Conservation (phyloP, 1,140 invertebrate species). For the Bombyx mori region DNA sequence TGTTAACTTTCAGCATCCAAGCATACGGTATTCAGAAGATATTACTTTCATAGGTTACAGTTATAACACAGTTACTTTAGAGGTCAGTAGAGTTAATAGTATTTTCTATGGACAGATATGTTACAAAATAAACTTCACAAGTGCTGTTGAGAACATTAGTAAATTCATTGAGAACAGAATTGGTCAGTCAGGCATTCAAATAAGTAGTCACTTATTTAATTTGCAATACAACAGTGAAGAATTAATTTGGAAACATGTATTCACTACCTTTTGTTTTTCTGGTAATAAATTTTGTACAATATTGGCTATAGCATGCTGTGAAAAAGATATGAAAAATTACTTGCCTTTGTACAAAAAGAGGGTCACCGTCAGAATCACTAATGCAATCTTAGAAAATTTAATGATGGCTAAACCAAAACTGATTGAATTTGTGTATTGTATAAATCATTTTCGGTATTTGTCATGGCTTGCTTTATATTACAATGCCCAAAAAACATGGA, state of each 20-base stretch:
- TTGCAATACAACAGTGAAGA: slow-evolving; percentile 50
- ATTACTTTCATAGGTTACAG: slow-evolving; percentile 59
- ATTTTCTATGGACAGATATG: slow-evolving; percentile 59
- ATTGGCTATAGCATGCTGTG: slow-evolving; percentile 42
- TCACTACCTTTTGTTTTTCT: slow-evolving; percentile 56
- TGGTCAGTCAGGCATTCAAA: slow-evolving; percentile 55
- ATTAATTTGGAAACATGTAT: slow-evolving; percentile 56
- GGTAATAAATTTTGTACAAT: slow-evolving; percentile 70
- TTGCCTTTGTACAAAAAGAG: slow-evolving; percentile 57
- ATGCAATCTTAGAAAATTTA: slow-evolving; percentile 48
- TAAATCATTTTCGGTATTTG: slow-evolving; percentile 66
- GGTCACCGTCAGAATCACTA: slow-evolving; percentile 55
- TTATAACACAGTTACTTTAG: slow-evolving; percentile 48
- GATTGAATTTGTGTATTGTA: slow-evolving; percentile 54
- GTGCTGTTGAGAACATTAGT: slow-evolving; percentile 32
- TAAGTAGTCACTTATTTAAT: slow-evolving; percentile 58
- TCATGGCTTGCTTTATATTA: slow-evolving; percentile 57
- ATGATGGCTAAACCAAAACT: slow-evolving; percentile 35
- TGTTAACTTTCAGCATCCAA: slow-evolving; percentile 48
- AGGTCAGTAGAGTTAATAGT: slow-evolving; percentile 50
- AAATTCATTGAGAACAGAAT: slow-evolving; percentile 61
- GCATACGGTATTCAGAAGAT: slow-evolving; percentile 33
- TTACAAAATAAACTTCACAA: slow-evolving; percentile 61
- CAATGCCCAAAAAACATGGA: slow-evolving; percentile 48
- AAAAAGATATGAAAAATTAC: slow-evolving; percentile 38